A percentile compares a stretch with the other conserved stretches of the same genome.
Conservation (phyloP, 1,140 invertebrate genomes). For the Sarcophaga peregrina region DNA sequence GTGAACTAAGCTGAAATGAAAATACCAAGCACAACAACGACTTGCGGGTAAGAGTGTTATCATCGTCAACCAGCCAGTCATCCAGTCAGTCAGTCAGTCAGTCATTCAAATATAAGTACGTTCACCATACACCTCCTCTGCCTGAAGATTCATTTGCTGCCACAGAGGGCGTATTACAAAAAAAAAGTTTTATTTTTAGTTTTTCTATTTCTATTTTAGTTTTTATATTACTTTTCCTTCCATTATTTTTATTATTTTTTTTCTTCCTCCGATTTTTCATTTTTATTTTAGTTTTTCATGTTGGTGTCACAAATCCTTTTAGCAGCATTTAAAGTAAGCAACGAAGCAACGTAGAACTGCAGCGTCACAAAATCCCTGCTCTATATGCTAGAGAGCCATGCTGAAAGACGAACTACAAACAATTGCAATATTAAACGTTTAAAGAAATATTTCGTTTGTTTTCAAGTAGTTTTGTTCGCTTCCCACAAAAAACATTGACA, state of each 20-base stretch:
- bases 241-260: background rate
- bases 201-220: too few relatives aligned
- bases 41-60: too few relatives aligned
- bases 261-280: background rate
- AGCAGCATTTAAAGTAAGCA: background rate
- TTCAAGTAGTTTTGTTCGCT: background rate
- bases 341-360: too few relatives aligned
- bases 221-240: too few relatives aligned
- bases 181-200: too few relatives aligned
- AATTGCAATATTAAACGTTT: background rate
- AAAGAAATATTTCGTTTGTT: conserved; percentile 9
- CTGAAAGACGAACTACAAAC: background rate
- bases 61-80: background rate
- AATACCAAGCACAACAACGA: background rate
- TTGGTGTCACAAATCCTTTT: conserved; percentile 19
- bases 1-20: too few relatives aligned
- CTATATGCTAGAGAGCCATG: background rate
- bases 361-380: background rate
- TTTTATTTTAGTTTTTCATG: background rate
- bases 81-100: background rate
- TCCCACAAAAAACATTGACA: conserved; percentile 13
- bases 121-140: too few relatives aligned
- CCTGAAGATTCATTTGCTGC: too few relatives aligned
- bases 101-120: too few relatives aligned
- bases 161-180: too few relatives aligned